phyloP scores from a whole-genome alignment of 2,797 vertebrate species.

The Hapalemur alaotrensis region DNA sequence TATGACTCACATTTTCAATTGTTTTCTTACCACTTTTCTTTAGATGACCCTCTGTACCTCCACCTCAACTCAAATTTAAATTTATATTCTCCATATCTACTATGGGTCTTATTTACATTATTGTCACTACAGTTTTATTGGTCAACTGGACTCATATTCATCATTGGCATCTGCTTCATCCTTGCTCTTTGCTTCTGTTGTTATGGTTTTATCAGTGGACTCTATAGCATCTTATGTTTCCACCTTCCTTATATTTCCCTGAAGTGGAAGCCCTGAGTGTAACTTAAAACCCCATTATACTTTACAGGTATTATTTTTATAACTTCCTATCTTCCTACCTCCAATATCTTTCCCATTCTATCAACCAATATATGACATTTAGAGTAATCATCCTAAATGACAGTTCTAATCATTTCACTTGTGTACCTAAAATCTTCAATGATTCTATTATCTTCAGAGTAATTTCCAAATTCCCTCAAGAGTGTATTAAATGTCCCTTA shows the following conservation, averaged over 20 bases:
- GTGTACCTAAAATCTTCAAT: not conserved
- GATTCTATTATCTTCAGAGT: conserved; percentile 32
- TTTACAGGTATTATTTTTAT: not conserved
- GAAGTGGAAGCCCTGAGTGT: not conserved
- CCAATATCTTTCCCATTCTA: not conserved
- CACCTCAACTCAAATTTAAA: not conserved
- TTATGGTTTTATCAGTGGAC: not conserved
- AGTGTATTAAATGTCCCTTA: not conserved
- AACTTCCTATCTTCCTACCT: not conserved
- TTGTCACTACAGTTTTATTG: not conserved
- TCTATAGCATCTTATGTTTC: not conserved
- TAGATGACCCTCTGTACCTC: not conserved
- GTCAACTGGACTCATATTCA: not conserved
- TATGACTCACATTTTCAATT: not conserved
- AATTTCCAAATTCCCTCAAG: conserved; percentile 33
- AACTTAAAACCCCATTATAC: not conserved
- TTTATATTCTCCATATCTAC: not conserved
- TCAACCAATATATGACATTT: not conserved
- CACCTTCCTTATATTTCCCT: not conserved
- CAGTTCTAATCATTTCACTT: conserved; percentile 18
- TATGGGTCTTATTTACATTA: not conserved
- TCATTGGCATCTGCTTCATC: not conserved
- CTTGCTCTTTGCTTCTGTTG: not conserved
- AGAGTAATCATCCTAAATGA: not conserved
- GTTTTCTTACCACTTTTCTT: not conserved